These are phyloP conservation scores for Pandemis cinnamomeana DNA, from an alignment of 2,888 invertebrate genomes.

Conservation along the genomic window DNA sequence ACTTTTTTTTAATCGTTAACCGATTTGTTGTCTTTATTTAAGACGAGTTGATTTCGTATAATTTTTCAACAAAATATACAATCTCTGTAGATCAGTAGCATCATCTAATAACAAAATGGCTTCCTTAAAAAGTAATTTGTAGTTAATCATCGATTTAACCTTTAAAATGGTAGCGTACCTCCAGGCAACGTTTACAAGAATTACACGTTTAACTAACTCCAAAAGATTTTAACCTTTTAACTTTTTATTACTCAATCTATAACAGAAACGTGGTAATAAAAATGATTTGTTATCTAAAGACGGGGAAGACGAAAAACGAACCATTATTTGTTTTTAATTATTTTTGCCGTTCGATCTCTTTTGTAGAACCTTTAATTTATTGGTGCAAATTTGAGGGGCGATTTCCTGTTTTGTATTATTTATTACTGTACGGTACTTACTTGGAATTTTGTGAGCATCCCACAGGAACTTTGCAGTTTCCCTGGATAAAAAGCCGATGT, in stretches of 20 bases:
- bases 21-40: too few species aligned
- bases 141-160: slow-evolving; percentile 21
- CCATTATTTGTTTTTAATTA: slow-evolving; percentile 48
- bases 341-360: slow-evolving; percentile 38
- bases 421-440: background rate
- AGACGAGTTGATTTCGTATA: too few species aligned
- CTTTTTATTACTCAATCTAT: slow-evolving; percentile 12
- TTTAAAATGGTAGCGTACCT: slow-evolving; percentile 29
- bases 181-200: slow-evolving; percentile 22
- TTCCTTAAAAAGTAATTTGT: slow-evolving; percentile 21
- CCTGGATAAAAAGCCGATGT: background rate
- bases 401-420: background rate
- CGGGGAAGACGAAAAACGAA: background rate
- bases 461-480: background rate
- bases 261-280: background rate
- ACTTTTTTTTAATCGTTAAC: too few species aligned
- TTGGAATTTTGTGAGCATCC: background rate
- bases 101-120: background rate
- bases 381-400: background rate
- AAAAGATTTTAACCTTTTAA: slow-evolving; percentile 1
- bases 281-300: slow-evolving; percentile 19
- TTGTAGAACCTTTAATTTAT: slow-evolving; percentile 6
- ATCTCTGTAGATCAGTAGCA: background rate
- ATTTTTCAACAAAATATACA: background rate
- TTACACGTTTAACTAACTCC: background rate